A percentile compares a stretch with the other conserved stretches of the same genome.
phyloP scores from a whole-genome alignment of 2,113 vertebrate species.

The Rissa tridactyla region DNA sequence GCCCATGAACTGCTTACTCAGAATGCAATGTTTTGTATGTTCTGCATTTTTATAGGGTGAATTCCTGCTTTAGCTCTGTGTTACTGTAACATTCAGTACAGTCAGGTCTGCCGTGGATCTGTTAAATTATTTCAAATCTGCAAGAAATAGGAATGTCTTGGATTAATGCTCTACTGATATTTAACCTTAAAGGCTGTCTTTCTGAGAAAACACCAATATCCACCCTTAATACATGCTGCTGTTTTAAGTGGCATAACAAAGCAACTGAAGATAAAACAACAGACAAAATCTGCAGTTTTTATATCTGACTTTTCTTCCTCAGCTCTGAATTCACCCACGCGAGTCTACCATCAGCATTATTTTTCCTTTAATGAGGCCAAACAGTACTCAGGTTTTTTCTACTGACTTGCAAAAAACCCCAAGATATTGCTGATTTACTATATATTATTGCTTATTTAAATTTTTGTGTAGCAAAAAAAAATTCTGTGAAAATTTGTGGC shows the following conservation, averaged over 20 bases:
- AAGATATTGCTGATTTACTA: not conserved
- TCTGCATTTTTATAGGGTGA: not conserved
- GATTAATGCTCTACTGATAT: not conserved
- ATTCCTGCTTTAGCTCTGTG: not conserved
- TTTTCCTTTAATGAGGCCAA: not conserved
- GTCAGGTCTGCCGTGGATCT: not conserved
- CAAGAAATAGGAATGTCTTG: not conserved
- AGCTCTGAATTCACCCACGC: not conserved
- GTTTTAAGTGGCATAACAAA: not conserved
- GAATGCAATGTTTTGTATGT: not conserved
- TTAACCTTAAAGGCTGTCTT: not conserved
- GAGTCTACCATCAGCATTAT: not conserved
- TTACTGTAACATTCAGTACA: not conserved
- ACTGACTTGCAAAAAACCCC: not conserved
- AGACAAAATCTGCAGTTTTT: not conserved
- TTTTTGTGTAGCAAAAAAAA: not conserved
- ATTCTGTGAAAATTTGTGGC: not conserved
- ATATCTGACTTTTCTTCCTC: not conserved
- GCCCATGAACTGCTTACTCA: not conserved
- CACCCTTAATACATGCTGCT: not conserved
- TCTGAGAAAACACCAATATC: not conserved
- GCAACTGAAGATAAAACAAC: conserved; percentile 9
- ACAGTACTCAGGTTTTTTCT: not conserved
- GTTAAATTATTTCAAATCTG: not conserved
- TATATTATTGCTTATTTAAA: not conserved